Base-by-base conservation (phyloP, 2,888 invertebrate genomes). In the Drosophila melanosoma region DNA sequence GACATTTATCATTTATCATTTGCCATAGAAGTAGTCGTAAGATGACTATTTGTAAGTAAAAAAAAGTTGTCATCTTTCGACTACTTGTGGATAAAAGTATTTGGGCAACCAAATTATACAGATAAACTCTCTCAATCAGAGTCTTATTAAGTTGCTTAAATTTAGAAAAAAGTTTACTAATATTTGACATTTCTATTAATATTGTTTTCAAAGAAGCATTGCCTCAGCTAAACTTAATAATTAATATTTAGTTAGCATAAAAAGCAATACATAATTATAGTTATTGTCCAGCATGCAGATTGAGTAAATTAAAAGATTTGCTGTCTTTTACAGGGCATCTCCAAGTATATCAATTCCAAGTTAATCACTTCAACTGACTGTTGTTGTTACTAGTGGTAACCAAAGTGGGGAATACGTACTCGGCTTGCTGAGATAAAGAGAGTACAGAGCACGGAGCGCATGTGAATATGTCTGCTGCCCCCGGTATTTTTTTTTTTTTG, bases 311-410 rank as follows among this genome's bases (percentile, higher is more conserved):
- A 1, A 8, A 20, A 23, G 11, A 10, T 35, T 5, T 17, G 0
- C 17, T 36, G 12, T 0, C 17, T 7, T 8, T 12, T 17, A 36
- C 35, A 54, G 23, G 26, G 40, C 26, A 56, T n/a, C 38, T 29
- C 12, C 8, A 17, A 26, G 54, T 38, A 12, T n/a, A n/a, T 26
- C 38, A 12, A 20, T 36, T 26, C 3, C 7, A 15, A n/a, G 8
- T 56, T 8, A 1, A n/a, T n/a, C 38, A 29, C 26, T 38, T 8
- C 5, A 12, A 12, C 12, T 15, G 36, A 17, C 5, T 81, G 67
- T 56, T 65, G 69, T 48, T 69, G 86, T 70, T 58, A 73, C 72
- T 87, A 83, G 84, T 89, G 76, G 87, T 71, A 73, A 61, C 74
- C 69, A 54, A 76, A 84, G 75, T 87, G 87, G 82, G 77, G 68